A percentile compares a stretch with the other conserved stretches of the same genome.
Conservation (phyloP, 2,888 invertebrate genomes). For the Busseola fusca region DNA sequence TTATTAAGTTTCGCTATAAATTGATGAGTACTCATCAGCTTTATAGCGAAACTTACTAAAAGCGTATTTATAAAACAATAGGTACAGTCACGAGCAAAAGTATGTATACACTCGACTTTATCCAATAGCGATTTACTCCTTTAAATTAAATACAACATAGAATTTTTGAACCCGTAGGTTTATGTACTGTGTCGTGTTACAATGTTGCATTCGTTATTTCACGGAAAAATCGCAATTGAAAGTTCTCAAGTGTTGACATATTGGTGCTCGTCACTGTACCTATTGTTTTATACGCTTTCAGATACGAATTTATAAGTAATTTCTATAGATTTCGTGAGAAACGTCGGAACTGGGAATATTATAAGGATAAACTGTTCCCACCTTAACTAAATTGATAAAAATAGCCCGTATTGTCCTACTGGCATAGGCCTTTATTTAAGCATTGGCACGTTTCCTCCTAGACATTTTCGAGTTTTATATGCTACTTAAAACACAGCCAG, state of each 20-base stretch:
- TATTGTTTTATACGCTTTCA: constrained; percentile 22
- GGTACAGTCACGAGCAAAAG: neutral
- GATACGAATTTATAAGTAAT: neutral
- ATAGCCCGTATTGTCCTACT: neutral
- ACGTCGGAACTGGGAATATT: constrained; percentile 3
- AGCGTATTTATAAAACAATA: neutral
- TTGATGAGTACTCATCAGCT: neutral
- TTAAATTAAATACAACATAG: no score
- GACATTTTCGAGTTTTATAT: neutral
- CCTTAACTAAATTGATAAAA: neutral
- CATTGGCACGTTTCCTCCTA: neutral
- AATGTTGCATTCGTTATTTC: no score
- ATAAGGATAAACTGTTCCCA: neutral
- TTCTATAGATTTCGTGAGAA: constrained; percentile 1
- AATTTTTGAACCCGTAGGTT: no score
- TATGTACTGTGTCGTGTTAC: no score
- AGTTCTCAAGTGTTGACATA: no score
- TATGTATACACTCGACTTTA: no score
- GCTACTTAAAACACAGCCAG: neutral
- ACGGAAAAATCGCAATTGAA: no score
- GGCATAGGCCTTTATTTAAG: no score
- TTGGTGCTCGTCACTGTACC: no score
- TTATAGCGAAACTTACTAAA: neutral
- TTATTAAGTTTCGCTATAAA: constrained; percentile 37
- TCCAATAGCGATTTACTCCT: no score